A percentile compares a stretch with the other conserved stretches of the same genome.
phyloP scores from a whole-genome alignment of 2,888 invertebrate genomes.

The Nezara viridula region DNA sequence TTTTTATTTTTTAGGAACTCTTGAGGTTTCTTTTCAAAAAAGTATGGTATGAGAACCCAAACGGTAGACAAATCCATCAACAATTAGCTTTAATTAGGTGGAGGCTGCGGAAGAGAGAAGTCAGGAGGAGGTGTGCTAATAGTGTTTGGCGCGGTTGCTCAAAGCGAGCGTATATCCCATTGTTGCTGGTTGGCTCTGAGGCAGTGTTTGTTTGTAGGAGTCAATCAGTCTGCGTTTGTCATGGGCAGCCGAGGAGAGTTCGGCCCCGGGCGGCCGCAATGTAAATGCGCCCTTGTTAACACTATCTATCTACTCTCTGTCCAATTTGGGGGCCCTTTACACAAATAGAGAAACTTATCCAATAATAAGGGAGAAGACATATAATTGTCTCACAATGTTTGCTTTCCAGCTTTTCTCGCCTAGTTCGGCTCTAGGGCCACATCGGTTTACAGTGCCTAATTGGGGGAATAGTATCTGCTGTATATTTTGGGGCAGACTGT shows the following conservation, averaged over 20 bases:
- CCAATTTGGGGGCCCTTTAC: constrained; percentile 46
- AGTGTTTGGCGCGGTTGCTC: constrained; percentile 29
- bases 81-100: neutral
- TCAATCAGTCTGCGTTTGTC: constrained; percentile 54
- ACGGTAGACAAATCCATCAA: neutral
- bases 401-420: constrained; percentile 41
- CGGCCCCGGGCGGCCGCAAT: constrained; percentile 14
- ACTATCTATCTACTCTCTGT: constrained; percentile 14
- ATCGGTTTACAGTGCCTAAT: constrained; percentile 2
- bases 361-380: constrained; percentile 49
- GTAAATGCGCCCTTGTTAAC: constrained; percentile 33
- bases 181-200: too few species aligned
- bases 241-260: neutral
- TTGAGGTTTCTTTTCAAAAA: neutral
- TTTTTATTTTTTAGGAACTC: neutral
- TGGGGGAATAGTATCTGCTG: constrained; percentile 35
- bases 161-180: constrained; percentile 30
- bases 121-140: constrained; percentile 35
- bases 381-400: constrained; percentile 39
- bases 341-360: constrained; percentile 54
- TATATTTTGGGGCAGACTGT: constrained; percentile 42
- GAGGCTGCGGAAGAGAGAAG: neutral
- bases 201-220: constrained; percentile 52
- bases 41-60: neutral
- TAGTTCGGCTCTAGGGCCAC: neutral